These are phyloP conservation scores for Ochropleura plecta DNA, from an alignment of 2,888 invertebrate species.

Conservation along the genomic window DNA sequence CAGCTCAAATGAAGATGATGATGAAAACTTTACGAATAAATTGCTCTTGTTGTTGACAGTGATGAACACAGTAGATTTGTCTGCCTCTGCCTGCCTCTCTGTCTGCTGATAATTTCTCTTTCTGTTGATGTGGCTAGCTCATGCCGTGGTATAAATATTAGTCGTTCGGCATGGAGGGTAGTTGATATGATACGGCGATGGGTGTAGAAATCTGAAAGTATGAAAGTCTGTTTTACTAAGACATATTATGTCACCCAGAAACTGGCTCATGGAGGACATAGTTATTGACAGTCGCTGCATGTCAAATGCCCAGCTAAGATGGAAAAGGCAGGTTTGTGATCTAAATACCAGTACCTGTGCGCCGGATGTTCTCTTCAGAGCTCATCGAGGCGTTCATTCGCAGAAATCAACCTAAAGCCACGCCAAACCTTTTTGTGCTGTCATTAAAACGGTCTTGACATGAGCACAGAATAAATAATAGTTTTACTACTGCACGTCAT, in stretches of 20 bases:
- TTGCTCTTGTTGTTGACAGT: no score
- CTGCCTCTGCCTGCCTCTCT: no score
- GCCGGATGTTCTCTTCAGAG: neutral
- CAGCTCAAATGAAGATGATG: no score
- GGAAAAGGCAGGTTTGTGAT: neutral
- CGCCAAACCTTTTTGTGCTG: neutral
- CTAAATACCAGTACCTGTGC: neutral
- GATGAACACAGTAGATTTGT: no score
- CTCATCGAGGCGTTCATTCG: neutral
- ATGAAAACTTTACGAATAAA: no score
- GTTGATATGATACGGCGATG: neutral
- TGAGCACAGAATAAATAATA: no score
- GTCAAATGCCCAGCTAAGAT: neutral
- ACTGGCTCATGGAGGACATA: neutral
- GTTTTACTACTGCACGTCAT: neutral
- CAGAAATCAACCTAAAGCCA: no score
- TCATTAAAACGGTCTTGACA: conserved; percentile 5
- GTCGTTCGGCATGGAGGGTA: neutral
- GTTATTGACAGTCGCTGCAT: neutral
- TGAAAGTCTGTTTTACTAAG: neutral
- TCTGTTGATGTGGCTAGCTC: no score
- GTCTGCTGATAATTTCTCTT: neutral
- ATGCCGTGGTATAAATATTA: neutral
- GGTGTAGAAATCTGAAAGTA: neutral
- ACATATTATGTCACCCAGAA: neutral